Percentiles rank a stretch among this genome's conserved stretches.
These are phyloP conservation scores for Onychomys torridus DNA, from an alignment of 2,797 vertebrate species.

Conservation along the genomic window DNA sequence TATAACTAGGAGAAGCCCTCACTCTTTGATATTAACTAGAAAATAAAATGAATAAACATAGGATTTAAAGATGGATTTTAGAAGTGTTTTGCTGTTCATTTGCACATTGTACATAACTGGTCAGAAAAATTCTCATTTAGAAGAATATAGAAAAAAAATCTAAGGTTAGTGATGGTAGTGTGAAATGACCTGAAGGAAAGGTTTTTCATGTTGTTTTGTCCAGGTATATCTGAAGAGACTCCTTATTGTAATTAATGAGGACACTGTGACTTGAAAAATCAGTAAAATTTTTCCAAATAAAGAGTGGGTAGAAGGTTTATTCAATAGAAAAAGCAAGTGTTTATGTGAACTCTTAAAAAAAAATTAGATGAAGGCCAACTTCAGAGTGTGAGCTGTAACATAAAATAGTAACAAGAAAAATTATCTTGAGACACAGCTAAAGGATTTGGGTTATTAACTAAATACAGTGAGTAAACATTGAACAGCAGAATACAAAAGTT, in stretches of 20 bases:
- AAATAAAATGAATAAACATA: not conserved
- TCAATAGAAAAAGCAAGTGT: not conserved
- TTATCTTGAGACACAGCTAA: not conserved
- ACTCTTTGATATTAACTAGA: not conserved
- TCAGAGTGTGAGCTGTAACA: not conserved
- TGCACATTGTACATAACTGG: not conserved
- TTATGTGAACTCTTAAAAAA: not conserved
- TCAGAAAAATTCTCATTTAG: not conserved
- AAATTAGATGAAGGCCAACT: not conserved
- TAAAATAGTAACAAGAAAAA: not conserved
- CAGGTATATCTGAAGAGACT: not conserved
- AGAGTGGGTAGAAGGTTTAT: not conserved
- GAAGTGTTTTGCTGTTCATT: not conserved
- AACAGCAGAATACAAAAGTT: not conserved
- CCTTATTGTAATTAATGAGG: not conserved
- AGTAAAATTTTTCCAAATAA: not conserved
- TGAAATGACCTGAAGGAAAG: not conserved
- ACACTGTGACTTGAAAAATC: not conserved
- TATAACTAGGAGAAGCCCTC: not conserved
- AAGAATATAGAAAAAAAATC: not conserved
- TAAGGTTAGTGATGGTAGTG: not conserved
- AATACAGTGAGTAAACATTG: not conserved
- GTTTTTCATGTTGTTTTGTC: not conserved
- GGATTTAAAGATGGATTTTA: not conserved
- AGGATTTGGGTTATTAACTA: not conserved